These are phyloP conservation scores for Limosa lapponica DNA, from an alignment of 2,797 vertebrate genomes.

Conservation along the genomic window DNA sequence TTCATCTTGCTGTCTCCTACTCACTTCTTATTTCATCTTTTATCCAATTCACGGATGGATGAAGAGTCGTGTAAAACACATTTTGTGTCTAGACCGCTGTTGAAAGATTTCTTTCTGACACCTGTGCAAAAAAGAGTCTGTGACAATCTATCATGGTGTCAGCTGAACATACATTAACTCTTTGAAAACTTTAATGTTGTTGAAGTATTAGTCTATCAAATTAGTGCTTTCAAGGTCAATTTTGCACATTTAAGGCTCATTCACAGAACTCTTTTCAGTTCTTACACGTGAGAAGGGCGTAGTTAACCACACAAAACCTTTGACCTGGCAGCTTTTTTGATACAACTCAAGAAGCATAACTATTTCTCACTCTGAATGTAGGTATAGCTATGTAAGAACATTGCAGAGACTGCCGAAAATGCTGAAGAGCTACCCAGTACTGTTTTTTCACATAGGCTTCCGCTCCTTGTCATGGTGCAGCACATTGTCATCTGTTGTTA, in stretches of 20 bases:
- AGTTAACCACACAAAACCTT: background rate
- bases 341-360: background rate
- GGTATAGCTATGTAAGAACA: background rate
- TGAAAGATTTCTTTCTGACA: background rate
- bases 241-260: background rate
- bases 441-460: background rate
- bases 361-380: background rate
- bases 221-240: background rate
- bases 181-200: background rate
- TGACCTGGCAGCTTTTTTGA: background rate
- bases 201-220: background rate
- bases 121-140: background rate
- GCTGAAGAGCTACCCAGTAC: background rate
- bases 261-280: background rate
- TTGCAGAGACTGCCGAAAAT: background rate
- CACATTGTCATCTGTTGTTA: background rate
- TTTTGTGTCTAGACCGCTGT: background rate
- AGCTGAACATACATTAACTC: background rate
- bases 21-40: background rate
- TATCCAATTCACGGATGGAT: background rate
- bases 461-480: accelerated
- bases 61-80: background rate
- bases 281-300: background rate
- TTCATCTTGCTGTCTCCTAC: background rate
- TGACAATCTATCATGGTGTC: background rate